Evolutionary conservation across 2,797 vertebrate species (phyloP).

Genomic region (Pangasius mekongensis): DNA sequence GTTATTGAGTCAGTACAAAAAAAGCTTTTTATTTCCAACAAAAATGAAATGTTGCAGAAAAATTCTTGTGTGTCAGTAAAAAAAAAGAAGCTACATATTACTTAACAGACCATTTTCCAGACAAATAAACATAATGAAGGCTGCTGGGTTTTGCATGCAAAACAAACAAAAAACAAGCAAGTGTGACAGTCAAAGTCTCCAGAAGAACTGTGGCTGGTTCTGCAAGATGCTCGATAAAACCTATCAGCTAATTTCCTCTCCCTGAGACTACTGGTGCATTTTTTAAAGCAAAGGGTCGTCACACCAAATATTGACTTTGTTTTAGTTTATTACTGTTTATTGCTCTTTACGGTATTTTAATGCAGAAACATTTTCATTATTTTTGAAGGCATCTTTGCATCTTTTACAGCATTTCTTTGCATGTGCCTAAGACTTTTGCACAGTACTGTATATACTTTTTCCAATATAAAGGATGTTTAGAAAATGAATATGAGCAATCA

Average conservation of each 20-base stretch:
- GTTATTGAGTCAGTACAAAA: too few species aligned
- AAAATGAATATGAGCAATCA: neutral
- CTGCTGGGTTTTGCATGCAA: too few species aligned
- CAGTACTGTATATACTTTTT: neutral
- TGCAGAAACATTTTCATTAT: neutral
- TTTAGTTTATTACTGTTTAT: neutral
- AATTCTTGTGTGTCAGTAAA: too few species aligned
- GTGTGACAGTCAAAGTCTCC: too few species aligned
- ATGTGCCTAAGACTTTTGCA: neutral
- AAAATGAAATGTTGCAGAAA: too few species aligned
- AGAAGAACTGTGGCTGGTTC: too few species aligned
- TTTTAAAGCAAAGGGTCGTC: neutral
- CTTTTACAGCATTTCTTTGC: neutral
- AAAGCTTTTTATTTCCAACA: too few species aligned
- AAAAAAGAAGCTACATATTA: too few species aligned
- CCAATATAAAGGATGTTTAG: neutral
- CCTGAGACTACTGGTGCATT: neutral
- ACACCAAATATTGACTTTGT: neutral
- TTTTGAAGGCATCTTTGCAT: neutral
- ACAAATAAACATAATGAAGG: too few species aligned
- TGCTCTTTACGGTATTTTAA: neutral
- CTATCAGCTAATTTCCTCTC: neutral
- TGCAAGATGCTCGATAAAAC: neutral
- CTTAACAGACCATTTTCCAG: too few species aligned
- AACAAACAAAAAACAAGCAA: neutral